Percentiles rank a stretch among this genome's conserved stretches.
Conservation (phyloP, 1,140 invertebrate genomes). For the Holotrichia oblita region DNA sequence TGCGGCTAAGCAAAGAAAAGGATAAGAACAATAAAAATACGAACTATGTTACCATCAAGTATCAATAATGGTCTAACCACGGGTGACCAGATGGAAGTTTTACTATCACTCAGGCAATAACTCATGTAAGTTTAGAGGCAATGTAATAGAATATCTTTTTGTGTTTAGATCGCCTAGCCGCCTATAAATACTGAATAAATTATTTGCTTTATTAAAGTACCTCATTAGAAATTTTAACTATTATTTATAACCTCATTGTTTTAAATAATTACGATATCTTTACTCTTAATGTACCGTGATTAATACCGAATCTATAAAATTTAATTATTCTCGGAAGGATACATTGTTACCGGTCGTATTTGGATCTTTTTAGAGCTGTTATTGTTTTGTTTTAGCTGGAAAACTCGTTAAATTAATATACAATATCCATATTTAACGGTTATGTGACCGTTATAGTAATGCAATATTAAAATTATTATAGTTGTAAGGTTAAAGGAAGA, state of each 20-base stretch:
- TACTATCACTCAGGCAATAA: conserved; percentile 34
- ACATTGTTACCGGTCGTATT: neutral
- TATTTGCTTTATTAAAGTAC: conserved; percentile 40
- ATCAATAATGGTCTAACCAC: conserved; percentile 39
- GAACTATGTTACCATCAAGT: conserved; percentile 30
- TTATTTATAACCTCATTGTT: conserved; percentile 40
- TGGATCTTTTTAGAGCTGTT: neutral
- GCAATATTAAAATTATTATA: neutral
- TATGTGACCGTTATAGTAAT: neutral
- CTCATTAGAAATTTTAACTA: conserved; percentile 41
- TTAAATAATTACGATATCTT: conserved; percentile 38
- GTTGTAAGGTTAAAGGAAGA: neutral
- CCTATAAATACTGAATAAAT: conserved; percentile 34
- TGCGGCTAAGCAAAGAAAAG: neutral
- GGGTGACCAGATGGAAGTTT: conserved; percentile 38
- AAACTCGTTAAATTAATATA: neutral
- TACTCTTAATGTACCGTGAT: conserved; percentile 34
- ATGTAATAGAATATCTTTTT: conserved; percentile 39
- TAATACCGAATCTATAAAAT: conserved; percentile 34
- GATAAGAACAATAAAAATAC: conserved; percentile 36
- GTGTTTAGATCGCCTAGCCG: conserved; percentile 1
- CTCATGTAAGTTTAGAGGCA: conserved; percentile 37
- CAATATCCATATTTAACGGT: conserved; percentile 2
- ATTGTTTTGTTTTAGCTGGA: neutral
- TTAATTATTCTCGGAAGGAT: conserved; percentile 22